phyloP scores from a whole-genome alignment of 2,797 vertebrate genomes.

The Podarcis lilfordi region DNA sequence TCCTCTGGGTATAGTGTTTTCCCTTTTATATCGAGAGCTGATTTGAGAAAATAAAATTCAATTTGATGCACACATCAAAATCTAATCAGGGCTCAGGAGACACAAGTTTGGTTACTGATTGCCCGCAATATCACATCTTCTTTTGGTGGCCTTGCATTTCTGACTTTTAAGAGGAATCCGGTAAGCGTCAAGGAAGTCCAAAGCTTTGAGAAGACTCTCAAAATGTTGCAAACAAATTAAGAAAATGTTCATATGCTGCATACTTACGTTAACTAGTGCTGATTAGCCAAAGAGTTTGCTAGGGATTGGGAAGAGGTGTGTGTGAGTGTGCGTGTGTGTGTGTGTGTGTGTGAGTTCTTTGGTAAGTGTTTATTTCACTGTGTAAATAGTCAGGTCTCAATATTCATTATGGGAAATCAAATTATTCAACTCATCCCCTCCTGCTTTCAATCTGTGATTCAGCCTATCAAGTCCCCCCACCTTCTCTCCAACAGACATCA shows the following conservation, averaged over 20 bases:
- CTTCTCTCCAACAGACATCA: constrained; percentile 41
- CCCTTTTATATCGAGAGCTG: accelerated
- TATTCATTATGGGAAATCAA: constrained; percentile 48
- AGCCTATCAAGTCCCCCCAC: constrained; percentile 56
- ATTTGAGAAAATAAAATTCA: constrained; percentile 26
- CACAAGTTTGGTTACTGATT: constrained; percentile 37
- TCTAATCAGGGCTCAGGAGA: constrained; percentile 8
- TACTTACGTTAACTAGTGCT: constrained; percentile 36
- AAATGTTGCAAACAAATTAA: constrained; percentile 25
- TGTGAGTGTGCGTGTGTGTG: constrained; percentile 24
- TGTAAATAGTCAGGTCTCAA: constrained; percentile 55
- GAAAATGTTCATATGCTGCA: constrained; percentile 30
- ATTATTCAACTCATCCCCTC: constrained; percentile 50
- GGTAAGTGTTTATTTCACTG: constrained; percentile 33
- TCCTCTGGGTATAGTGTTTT: not conserved
- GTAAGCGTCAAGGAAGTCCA: constrained; percentile 23
- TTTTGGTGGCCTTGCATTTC: constrained; percentile 31
- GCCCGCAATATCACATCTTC: not conserved
- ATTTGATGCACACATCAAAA: constrained; percentile 14
- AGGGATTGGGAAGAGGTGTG: too few species aligned
- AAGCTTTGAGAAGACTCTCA: constrained; percentile 37
- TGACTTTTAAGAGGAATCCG: not conserved
- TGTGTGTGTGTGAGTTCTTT: constrained; percentile 53
- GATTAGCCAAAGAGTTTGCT: constrained; percentile 1
- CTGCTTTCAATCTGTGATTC: constrained; percentile 52